Conservation (phyloP, 2,888 invertebrate genomes). For the Endomychus coccineus region DNA sequence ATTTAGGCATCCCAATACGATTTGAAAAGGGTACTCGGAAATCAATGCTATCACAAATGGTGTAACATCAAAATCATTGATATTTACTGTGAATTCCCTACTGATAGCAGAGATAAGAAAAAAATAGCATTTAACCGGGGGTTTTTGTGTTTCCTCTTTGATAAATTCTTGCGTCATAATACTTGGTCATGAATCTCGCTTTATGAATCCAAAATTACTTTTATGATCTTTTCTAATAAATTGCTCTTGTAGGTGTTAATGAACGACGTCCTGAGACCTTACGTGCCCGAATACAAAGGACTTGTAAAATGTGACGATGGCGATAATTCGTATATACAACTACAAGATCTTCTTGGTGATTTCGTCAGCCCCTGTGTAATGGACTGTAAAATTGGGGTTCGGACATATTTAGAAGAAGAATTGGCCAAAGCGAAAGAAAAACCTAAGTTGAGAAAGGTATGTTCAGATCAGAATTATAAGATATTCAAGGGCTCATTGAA, state of each 20-base stretch:
- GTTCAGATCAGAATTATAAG: no score
- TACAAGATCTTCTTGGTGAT: conserved; percentile 87
- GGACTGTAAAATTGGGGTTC: conserved; percentile 94
- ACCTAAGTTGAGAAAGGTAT: conserved; percentile 82
- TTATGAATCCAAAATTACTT: no score
- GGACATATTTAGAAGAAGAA: conserved; percentile 93
- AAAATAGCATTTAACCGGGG: no score
- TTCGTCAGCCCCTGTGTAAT: conserved; percentile 91
- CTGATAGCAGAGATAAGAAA: no score
- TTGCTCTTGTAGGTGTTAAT: conserved; percentile 54
- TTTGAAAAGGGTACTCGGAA: background rate
- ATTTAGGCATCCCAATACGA: background rate
- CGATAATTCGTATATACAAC: conserved; percentile 78
- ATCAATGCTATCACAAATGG: no score
- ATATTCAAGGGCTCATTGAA: no score
- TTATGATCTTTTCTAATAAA: no score
- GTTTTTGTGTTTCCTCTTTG: no score
- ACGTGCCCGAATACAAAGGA: conserved; percentile 92
- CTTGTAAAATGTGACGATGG: conserved; percentile 71
- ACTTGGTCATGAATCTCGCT: no score
- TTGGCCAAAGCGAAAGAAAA: conserved; percentile 91
- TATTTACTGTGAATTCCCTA: no score
- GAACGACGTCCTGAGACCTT: conserved; percentile 81
- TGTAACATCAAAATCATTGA: no score
- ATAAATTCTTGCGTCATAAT: no score